These are phyloP conservation scores for Argyresthia albistria DNA, from an alignment of 2,888 invertebrate genomes.

Conservation along the genomic window DNA sequence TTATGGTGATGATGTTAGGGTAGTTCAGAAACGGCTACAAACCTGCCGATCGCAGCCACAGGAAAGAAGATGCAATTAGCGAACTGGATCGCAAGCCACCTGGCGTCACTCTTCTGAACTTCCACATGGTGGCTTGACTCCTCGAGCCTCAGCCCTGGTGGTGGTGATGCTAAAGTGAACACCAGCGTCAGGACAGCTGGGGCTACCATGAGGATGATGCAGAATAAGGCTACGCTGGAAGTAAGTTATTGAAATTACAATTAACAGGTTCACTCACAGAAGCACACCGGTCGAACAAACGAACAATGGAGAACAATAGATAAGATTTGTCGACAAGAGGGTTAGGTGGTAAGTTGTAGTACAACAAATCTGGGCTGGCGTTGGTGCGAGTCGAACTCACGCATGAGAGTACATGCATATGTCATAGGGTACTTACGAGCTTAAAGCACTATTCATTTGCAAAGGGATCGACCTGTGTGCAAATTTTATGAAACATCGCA, in stretches of 20 bases:
- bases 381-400: no score
- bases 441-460: no score
- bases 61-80: slow-evolving; percentile 70
- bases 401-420: no score
- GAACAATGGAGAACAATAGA: no score
- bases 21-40: background rate
- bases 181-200: slow-evolving; percentile 73
- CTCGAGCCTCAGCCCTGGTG: slow-evolving; percentile 66
- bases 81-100: slow-evolving; percentile 57
- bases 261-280: no score
- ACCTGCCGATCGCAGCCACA: slow-evolving; percentile 77
- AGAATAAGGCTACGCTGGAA: slow-evolving; percentile 41
- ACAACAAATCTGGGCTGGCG: no score
- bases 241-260: background rate
- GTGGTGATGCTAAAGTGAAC: slow-evolving; percentile 72
- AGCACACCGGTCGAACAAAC: no score
- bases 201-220: slow-evolving; percentile 44
- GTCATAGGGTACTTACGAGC: no score
- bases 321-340: no score
- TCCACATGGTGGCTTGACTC: slow-evolving; percentile 47
- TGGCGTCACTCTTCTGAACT: slow-evolving; percentile 49
- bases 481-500: background rate
- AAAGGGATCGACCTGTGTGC: no score
- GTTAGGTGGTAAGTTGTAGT: no score
- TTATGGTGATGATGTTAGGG: no score